Evolutionary conservation across 1,140 invertebrate species (phyloP).

Genomic region (Hestina assimilis): DNA sequence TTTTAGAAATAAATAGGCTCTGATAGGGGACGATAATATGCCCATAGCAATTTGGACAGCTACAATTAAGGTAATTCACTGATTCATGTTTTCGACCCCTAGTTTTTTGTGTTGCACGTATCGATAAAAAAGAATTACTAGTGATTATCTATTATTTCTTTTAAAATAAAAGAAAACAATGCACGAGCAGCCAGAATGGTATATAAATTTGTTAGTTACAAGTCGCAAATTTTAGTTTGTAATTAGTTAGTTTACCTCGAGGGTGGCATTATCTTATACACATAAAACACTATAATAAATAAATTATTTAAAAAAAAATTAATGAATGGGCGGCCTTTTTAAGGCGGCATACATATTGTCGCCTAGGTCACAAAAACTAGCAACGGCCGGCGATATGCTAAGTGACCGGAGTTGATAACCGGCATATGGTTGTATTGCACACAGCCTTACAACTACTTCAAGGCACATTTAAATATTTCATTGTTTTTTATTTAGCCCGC

Average conservation of each 20-base stretch:
- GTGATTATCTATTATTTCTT: too few species aligned
- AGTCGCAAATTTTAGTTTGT: too few species aligned
- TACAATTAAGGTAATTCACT: background rate
- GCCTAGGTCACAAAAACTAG: conserved; percentile 64
- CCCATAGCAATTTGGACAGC: background rate
- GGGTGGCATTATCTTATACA: too few species aligned
- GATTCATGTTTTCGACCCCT: background rate
- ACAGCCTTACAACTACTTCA: conserved; percentile 38
- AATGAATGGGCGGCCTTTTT: conserved; percentile 39
- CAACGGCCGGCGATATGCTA: conserved; percentile 59
- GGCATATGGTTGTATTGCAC: conserved; percentile 41
- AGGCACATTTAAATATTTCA: conserved; percentile 40
- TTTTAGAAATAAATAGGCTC: background rate
- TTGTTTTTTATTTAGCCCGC: conserved; percentile 32
- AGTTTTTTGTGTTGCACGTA: background rate
- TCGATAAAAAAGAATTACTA: background rate
- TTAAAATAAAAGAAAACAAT: too few species aligned
- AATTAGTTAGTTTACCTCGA: too few species aligned
- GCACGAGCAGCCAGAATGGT: too few species aligned
- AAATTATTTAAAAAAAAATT: background rate
- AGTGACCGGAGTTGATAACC: conserved; percentile 65
- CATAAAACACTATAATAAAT: background rate
- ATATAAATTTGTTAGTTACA: too few species aligned
- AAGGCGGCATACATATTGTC: conserved; percentile 40
- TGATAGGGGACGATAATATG: background rate